Conservation (phyloP, 2,113 vertebrate species). For the Oncorhynchus nerka region DNA sequence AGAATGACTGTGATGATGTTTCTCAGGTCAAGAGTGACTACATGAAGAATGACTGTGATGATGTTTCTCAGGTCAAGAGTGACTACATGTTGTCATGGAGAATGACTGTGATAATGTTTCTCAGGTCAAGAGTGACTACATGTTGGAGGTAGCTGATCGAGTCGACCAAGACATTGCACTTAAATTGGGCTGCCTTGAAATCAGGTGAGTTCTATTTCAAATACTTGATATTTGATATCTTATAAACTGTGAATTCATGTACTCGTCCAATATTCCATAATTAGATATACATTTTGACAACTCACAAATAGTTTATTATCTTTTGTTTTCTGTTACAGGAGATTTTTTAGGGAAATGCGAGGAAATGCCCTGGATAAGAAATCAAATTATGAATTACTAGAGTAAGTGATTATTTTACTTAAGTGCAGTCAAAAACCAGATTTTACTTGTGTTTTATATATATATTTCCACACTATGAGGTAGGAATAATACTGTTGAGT, state of each 20-base stretch:
- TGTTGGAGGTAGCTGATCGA: slow-evolving; percentile 92
- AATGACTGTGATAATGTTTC: too few species aligned
- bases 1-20: too few species aligned
- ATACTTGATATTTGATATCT: background rate
- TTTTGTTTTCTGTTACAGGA: slow-evolving; percentile 70
- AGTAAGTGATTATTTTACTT: slow-evolving; percentile 79
- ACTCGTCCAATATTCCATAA: background rate
- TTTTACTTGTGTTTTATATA: too few species aligned
- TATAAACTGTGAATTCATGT: background rate
- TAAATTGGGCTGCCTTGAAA: slow-evolving; percentile 97
- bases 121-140: slow-evolving; percentile 97
- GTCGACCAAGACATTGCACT: slow-evolving; percentile 97
- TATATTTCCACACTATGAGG: too few species aligned
- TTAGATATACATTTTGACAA: background rate
- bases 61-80: too few species aligned
- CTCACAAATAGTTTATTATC: background rate
- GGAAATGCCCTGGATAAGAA: slow-evolving; percentile 98
- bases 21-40: too few species aligned
- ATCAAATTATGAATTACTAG: slow-evolving; percentile 97
- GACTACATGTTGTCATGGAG: too few species aligned
- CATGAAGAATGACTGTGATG: too few species aligned
- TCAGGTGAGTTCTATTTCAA: slow-evolving; percentile 79
- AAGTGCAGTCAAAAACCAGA: too few species aligned
- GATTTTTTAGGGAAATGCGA: slow-evolving; percentile 96
- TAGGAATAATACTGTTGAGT: too few species aligned